Base-by-base conservation (phyloP, 2,888 invertebrate genomes). In the Blomia tropicalis region DNA sequence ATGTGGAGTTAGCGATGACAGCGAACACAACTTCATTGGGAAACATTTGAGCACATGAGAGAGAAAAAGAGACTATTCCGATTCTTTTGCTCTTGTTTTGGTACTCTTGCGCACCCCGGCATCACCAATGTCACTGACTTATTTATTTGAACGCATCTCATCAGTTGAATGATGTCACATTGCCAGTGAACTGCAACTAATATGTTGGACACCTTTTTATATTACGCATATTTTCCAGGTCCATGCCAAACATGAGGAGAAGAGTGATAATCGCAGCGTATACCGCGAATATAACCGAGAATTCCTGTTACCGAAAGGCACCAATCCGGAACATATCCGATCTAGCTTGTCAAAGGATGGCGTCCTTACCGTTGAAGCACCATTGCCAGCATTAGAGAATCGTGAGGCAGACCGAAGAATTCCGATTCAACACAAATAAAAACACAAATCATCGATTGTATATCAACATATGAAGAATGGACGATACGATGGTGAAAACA, bases 271-370 rank as follows among this genome's bases (percentile, higher is more conserved):
- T 73, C 90, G 92, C 78, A 89, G 90, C 47, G 90, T 93, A 66
- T 95, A 91, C 81, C 83, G 93, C 77, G 95, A 96, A 77, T 96
- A 95, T 82, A 93, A 93, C 77, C 82, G 92, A 69, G 93, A 93
- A 77, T 96, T 95, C 80, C 79, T 93, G 74, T 78, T 96, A 74
- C 96, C 95, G 4, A 88, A 91, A 76, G 93, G 93, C 70, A 91
- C 93, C 64, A 90, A 93, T 76, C 92, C 93, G 0, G 95, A 95
- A 77, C 82, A 83, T 68, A 92, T 96, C 77, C 88, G 88, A 75
- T 93, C 92, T 31, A 92, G 92, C 53, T 79, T 96, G 73, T 91
- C 90, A 73, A 89, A 91, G 75, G 92, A 93, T 73, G 96, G 96
- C 47, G 89, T 95, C 31, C 80, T 96, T 66, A 92, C 93, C 36